Conservation (phyloP, 2,113 vertebrate genomes). For the Tupaia tana region DNA sequence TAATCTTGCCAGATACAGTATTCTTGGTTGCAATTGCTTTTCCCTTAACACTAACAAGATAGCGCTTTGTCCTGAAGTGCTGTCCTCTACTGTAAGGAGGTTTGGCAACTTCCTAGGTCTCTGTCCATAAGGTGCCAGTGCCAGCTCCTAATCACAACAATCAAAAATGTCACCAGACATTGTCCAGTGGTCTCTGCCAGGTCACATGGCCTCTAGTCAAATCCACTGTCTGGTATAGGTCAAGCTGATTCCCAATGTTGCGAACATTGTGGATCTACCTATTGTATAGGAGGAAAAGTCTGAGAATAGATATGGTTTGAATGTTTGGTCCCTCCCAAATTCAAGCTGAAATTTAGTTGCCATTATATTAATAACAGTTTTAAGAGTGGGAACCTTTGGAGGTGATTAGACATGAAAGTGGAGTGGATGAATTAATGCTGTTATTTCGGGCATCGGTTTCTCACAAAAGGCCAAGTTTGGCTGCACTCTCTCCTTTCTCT, state of each 20-base stretch:
- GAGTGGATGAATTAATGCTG: background rate
- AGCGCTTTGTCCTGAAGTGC: too few relatives aligned
- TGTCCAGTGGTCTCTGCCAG: too few relatives aligned
- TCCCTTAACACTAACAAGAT: rapidly evolving
- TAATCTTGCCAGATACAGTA: too few relatives aligned
- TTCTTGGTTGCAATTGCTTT: too few relatives aligned
- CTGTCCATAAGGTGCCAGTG: rapidly evolving
- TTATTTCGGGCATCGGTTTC: background rate
- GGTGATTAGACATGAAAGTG: background rate
- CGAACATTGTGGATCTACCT: rapidly evolving
- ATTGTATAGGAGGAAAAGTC: rapidly evolving
- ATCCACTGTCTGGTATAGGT: background rate
- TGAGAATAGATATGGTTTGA: background rate
- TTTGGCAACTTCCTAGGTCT: too few relatives aligned
- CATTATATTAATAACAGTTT: too few relatives aligned
- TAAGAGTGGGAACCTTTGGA: background rate
- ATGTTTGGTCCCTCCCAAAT: background rate
- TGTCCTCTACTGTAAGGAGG: rapidly evolving
- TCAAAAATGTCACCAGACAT: too few relatives aligned
- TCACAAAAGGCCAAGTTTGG: background rate
- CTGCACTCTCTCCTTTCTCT: background rate
- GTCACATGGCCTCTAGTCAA: too few relatives aligned
- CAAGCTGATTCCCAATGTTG: background rate
- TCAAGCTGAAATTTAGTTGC: background rate
- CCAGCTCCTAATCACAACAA: too few relatives aligned